Conservation (phyloP, 1,140 invertebrate species). For the Mycetomoellerius zeteki region DNA sequence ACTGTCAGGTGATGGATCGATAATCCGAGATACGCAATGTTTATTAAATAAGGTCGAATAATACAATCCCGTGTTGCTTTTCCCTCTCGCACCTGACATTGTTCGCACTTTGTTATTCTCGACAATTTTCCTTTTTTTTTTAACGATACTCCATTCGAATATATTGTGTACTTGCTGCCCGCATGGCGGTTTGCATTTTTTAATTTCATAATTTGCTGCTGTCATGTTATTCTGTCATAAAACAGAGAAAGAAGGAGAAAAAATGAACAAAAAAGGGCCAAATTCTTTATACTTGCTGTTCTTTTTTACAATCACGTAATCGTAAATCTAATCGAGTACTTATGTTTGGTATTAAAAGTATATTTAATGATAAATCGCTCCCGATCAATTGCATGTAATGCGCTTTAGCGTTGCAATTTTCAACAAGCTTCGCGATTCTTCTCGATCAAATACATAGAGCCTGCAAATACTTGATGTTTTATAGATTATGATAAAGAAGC, state of each 20-base stretch:
- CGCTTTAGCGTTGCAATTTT: not conserved
- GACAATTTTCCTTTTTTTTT: constrained; percentile 27
- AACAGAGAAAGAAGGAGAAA: not conserved
- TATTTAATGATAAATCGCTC: not conserved
- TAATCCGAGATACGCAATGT: constrained; percentile 23
- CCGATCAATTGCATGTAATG: not conserved
- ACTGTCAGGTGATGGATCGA: not conserved
- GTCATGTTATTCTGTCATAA: not conserved
- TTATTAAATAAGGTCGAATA: constrained; percentile 22
- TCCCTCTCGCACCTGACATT: not conserved
- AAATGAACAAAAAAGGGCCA: too few relatives aligned
- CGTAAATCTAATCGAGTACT: not conserved
- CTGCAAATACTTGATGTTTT: not conserved
- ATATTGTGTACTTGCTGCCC: constrained; percentile 1
- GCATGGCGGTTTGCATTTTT: not conserved
- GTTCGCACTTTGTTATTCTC: not conserved
- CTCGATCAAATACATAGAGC: not conserved
- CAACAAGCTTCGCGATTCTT: not conserved
- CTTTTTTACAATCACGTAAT: not conserved
- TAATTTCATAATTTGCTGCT: not conserved
- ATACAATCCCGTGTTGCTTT: not conserved
- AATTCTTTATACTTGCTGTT: not conserved
- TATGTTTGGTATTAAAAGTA: not conserved
- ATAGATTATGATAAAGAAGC: not conserved
- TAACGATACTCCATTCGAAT: too few relatives aligned